Percentiles rank a stretch among this genome's conserved stretches.
phyloP scores from a whole-genome alignment of 2,113 vertebrate genomes.

The Microcebus jonahi region DNA sequence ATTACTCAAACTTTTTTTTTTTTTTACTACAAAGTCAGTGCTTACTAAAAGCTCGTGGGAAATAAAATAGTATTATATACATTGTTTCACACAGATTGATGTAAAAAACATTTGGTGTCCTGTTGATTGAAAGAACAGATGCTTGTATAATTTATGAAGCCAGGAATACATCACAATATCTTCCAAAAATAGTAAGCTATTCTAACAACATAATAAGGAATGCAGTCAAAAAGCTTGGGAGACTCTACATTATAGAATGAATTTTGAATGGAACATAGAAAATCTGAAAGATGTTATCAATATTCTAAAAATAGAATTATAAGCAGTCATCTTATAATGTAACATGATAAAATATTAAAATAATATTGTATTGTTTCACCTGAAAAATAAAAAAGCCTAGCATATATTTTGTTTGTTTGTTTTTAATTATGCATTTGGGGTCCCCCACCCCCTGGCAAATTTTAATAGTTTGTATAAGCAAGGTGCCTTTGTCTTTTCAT shows the following conservation, averaged over 20 bases:
- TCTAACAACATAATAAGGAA: slow-evolving; percentile 71
- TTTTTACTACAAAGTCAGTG: slow-evolving; percentile 20
- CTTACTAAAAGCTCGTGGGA: slow-evolving; percentile 47
- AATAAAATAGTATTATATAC: slow-evolving; percentile 55
- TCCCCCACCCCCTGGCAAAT: background rate
- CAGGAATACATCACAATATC: slow-evolving; percentile 71
- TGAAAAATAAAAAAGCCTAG: background rate
- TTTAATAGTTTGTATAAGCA: background rate
- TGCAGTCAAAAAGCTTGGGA: slow-evolving; percentile 55
- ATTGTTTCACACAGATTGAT: slow-evolving; percentile 76
- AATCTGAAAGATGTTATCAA: background rate
- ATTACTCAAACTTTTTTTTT: background rate
- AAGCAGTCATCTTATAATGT: background rate
- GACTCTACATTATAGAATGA: background rate
- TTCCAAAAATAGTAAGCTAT: slow-evolving; percentile 80
- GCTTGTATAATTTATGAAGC: slow-evolving; percentile 78
- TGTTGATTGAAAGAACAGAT: slow-evolving; percentile 84
- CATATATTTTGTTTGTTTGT: background rate
- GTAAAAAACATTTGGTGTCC: slow-evolving; percentile 78
- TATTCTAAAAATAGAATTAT: slow-evolving; percentile 7
- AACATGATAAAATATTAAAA: background rate
- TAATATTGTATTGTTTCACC: slow-evolving; percentile 37
- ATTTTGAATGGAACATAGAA: slow-evolving; percentile 34
- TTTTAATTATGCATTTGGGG: background rate
- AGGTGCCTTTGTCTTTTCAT: background rate